Base-by-base conservation (phyloP, 2,888 invertebrate species). In the Eledone cirrhosa region DNA sequence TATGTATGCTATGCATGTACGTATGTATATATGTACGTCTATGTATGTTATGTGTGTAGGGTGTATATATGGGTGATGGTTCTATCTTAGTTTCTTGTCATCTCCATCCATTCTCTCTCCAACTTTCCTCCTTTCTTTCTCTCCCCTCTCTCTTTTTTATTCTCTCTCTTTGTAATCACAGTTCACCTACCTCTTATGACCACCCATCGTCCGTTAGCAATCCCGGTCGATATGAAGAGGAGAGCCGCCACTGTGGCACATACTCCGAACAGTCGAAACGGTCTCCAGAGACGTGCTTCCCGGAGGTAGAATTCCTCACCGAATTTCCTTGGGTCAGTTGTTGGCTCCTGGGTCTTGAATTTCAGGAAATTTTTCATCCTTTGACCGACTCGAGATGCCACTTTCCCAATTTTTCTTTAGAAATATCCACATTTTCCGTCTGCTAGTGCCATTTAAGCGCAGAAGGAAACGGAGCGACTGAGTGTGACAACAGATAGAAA, bases 321-420 rank as follows among this genome's bases (percentile, higher is more conserved):
- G 76, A 87, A 88, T 80, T 86, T 88, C 27, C 87, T 82, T 24
- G 85, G 82, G 79, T 88, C 88, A 13, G 85, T 83, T 72, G 85
- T 86, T 27, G 84, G 83, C 27, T 88, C 87, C n/a, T 86, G 84
- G 14, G 87, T 87, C 80, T 88, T 88, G 78, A 88, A 88, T 82
- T 88, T 87, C 77, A 88, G 85, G 82, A 88, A 88, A 80, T 86
- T 88, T 80, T 88, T 88, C 88, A 88, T 88, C 81, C 82, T 85
- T 78, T 81, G 80, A 63, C 63, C 59, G 63, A 59, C 41, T 22
- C 69, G 31, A n/a, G 69, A 69, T 72, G 72, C 72, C 72, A 72
- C 67, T 48, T 78, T 69, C 78, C 24, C 69, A 29, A 24, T 22
- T 27, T 48, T n/a, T 29, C n/a, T 72, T 31, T 63, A 63, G 5